Conservation (phyloP, 1,140 invertebrate species). For the Penaeus vannamei region DNA sequence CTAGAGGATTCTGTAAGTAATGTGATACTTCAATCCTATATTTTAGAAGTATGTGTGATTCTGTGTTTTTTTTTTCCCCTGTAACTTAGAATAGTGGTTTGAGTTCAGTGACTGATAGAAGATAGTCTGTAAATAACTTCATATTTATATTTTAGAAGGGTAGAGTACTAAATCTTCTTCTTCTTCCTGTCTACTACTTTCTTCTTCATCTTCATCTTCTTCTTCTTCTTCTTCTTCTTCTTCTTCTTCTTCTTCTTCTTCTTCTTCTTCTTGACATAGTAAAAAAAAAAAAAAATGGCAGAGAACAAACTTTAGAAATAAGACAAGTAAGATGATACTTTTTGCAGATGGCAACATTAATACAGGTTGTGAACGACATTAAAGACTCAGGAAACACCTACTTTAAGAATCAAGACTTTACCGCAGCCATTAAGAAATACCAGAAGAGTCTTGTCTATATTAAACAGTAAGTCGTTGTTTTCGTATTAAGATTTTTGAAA, state of each 20-base stretch:
- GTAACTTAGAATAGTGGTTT: neutral
- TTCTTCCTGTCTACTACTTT: constrained; percentile 42
- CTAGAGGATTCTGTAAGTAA: constrained; percentile 12
- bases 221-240: neutral
- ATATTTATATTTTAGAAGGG: too few relatives aligned
- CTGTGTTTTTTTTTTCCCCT: neutral
- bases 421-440: constrained; percentile 80
- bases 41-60: neutral
- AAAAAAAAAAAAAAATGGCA: neutral
- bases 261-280: neutral
- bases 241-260: neutral
- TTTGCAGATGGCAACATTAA: constrained; percentile 73
- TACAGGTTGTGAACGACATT: constrained; percentile 76
- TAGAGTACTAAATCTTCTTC: too few relatives aligned
- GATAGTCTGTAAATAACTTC: too few relatives aligned
- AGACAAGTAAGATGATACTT: constrained; percentile 9
- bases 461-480: constrained; percentile 72
- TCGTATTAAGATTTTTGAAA: neutral
- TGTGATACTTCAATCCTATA: neutral
- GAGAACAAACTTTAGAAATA: constrained; percentile 61
- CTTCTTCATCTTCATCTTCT: constrained; percentile 42
- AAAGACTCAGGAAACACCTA: constrained; percentile 82
- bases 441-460: constrained; percentile 82
- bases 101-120: too few relatives aligned
- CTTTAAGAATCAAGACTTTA: constrained; percentile 77